Evolutionary conservation across 2,797 vertebrate genomes (phyloP), one percentile per base, ranked within the genome.

Genomic region (Cuniculus paca): DNA sequence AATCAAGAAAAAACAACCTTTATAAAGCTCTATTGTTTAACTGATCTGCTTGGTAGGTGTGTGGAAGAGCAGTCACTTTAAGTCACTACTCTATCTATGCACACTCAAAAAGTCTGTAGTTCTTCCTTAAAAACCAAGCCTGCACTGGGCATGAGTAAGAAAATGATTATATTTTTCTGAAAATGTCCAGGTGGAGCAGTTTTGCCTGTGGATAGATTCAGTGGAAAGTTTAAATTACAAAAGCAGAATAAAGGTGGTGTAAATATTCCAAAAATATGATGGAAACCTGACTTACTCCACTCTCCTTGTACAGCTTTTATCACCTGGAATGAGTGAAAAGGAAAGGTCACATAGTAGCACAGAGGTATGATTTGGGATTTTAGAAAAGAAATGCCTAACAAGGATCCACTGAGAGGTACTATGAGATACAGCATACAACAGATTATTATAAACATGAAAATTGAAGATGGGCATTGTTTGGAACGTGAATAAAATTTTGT

Each of bases 1-100:
- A 94, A 63, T 34, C 10, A 85, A 89, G 34, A 83, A 78, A 83
- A 98, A 94, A 80, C 39, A 82, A 72, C 82, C 50, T 65, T 68
- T 42, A 50, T 81, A 54, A 86, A 16, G 3, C 36, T 70, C 58
- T 36, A 34, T 54, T 87, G 31, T 97, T 92, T 83, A 83, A 50
- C 0, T 3, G 17, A 45, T 63, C 26, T 45, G 78, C 75, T 83
- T 87, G 22, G 88, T 72, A 81, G 75, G 52, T 13, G 19, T 88
- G 6, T 39, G 48, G 85, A 65, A 58, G 17, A 85, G 58, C 9
- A 70, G 77, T 31, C 70, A 85, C 16, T 68, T 88, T 78, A 7
- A 22, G 17, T 70, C 34, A 91, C 24, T 92, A 42, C 13, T 39
- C 2, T 94, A 20, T 61, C 45, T 74, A 48, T 4, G 39, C 86